These are phyloP conservation scores for Euura saliciscinereae DNA, from an alignment of 1,140 invertebrate genomes.

Conservation along the genomic window DNA sequence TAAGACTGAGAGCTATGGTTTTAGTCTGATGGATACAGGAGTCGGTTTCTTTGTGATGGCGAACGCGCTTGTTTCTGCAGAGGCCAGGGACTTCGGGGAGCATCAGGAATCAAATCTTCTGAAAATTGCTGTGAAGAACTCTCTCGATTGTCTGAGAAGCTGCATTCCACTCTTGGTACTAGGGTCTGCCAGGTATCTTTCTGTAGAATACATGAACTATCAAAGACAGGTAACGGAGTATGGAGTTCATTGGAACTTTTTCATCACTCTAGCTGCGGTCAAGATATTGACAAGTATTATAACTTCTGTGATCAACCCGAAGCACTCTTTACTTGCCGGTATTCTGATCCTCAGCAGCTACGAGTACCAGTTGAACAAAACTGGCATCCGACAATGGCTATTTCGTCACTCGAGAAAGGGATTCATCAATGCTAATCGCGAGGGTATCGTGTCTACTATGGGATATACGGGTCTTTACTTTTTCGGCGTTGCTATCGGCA, in stretches of 20 bases:
- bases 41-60: constrained; percentile 89
- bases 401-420: constrained; percentile 61
- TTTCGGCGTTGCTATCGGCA: constrained; percentile 72
- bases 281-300: constrained; percentile 74
- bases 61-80: constrained; percentile 80
- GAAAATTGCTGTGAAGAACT: constrained; percentile 33
- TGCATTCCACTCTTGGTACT: constrained; percentile 68
- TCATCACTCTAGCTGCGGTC: constrained; percentile 86
- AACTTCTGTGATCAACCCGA: constrained; percentile 57
- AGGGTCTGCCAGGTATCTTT: constrained; percentile 72
- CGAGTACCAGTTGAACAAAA: constrained; percentile 68
- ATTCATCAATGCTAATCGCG: constrained; percentile 84
- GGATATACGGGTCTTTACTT: constrained; percentile 88
- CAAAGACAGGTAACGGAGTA: constrained; percentile 90
- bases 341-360: constrained; percentile 68
- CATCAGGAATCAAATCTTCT: constrained; percentile 44
- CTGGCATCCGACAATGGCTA: constrained; percentile 74
- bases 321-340: constrained; percentile 58
- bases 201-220: constrained; percentile 76
- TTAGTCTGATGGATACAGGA: constrained; percentile 93
- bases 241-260: constrained; percentile 97
- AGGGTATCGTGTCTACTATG: constrained; percentile 83
- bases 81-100: constrained; percentile 50
- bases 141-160: constrained; percentile 48
- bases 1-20: constrained; percentile 88